These are phyloP conservation scores for Catocala fraxini DNA, from an alignment of 2,888 invertebrate species.

Conservation along the genomic window DNA sequence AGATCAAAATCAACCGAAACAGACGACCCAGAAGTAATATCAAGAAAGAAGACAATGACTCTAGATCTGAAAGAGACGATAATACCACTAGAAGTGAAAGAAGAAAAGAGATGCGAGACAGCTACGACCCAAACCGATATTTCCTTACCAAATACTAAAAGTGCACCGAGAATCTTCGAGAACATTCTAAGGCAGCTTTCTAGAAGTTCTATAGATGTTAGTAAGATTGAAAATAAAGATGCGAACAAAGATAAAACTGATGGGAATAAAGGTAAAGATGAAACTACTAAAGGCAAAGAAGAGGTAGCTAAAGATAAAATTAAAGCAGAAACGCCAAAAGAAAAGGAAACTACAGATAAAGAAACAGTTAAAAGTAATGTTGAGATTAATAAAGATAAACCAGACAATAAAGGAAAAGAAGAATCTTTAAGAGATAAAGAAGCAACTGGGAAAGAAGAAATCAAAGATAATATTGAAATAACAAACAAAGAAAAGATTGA, in stretches of 20 bases:
- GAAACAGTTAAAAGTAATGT: not conserved
- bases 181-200: slow-evolving; percentile 79
- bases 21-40: slow-evolving; percentile 49
- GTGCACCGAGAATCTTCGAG: slow-evolving; percentile 83
- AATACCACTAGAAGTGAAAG: slow-evolving; percentile 61
- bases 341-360: not conserved
- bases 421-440: not conserved
- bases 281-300: not conserved
- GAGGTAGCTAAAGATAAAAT: slow-evolving; percentile 3
- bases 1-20: slow-evolving; percentile 54
- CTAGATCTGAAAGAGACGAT: slow-evolving; percentile 74
- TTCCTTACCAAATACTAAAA: slow-evolving; percentile 80
- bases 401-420: slow-evolving; percentile 3
- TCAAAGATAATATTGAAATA: not conserved
- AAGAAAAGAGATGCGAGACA: slow-evolving; percentile 70
- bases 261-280: slow-evolving; percentile 3
- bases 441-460: slow-evolving; percentile 2
- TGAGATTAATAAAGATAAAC: slow-evolving; percentile 10
- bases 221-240: slow-evolving; percentile 31
- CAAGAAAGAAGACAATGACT: slow-evolving; percentile 70
- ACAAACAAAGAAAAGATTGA: not conserved
- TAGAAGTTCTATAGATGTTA: slow-evolving; percentile 73
- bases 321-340: slow-evolving; percentile 1
- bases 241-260: slow-evolving; percentile 12
- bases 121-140: slow-evolving; percentile 82